Evolutionary conservation across 2,888 invertebrate genomes (phyloP).

Genomic region (Oxyteleia sp.): DNA sequence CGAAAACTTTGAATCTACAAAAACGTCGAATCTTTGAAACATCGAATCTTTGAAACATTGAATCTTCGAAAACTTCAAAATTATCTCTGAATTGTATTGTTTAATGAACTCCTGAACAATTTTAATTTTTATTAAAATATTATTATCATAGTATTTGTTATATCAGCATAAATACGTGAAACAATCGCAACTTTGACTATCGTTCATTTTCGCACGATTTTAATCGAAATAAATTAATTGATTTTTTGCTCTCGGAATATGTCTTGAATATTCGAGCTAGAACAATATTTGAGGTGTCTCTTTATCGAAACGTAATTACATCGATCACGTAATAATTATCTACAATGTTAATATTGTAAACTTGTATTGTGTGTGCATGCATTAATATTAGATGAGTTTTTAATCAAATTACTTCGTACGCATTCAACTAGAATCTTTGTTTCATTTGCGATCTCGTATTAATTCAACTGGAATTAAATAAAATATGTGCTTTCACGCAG

Average conservation of each 20-base stretch:
- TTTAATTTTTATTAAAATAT: too few relatives aligned
- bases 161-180: too few relatives aligned
- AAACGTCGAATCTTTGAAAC: too few relatives aligned
- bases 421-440: conserved; percentile 1
- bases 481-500: neutral
- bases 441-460: conserved; percentile 21
- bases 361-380: conserved; percentile 6
- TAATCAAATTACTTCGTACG: conserved; percentile 22
- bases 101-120: too few relatives aligned
- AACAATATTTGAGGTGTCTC: conserved; percentile 32
- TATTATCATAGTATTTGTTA: neutral
- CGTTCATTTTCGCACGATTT: conserved; percentile 1
- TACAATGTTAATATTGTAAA: conserved; percentile 18
- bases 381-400: conserved; percentile 3
- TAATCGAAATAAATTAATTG: conserved; percentile 27
- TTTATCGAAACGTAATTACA: conserved; percentile 41
- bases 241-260: conserved; percentile 7
- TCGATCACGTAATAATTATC: conserved; percentile 30
- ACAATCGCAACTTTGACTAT: too few relatives aligned
- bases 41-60: too few relatives aligned
- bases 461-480: neutral
- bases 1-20: too few relatives aligned
- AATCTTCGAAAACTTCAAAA: too few relatives aligned
- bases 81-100: too few relatives aligned
- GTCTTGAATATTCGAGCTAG: conserved; percentile 22